These are phyloP conservation scores for Goniozus legneri DNA, from an alignment of 1,140 invertebrate genomes.

Conservation along the genomic window DNA sequence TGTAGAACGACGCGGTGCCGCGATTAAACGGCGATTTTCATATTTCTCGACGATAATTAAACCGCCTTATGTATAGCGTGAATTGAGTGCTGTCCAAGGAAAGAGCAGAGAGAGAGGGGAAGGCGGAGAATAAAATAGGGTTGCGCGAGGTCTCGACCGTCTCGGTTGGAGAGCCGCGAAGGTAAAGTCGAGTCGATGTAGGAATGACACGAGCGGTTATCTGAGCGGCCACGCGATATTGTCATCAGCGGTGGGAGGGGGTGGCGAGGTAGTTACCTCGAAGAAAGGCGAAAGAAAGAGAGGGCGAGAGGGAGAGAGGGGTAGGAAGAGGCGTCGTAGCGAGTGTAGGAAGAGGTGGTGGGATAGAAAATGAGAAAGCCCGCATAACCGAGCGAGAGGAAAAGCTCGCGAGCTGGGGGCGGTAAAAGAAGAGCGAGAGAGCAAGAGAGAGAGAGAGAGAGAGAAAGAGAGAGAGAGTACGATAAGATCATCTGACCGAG, in stretches of 20 bases:
- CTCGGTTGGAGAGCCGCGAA: too few species aligned
- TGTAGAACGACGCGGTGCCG: too few species aligned
- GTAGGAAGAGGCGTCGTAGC: slow-evolving; percentile 1
- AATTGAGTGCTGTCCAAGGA: too few species aligned
- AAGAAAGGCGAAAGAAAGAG: slow-evolving; percentile 7
- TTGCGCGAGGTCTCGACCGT: too few species aligned
- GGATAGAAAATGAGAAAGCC: slow-evolving; percentile 6
- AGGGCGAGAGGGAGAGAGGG: slow-evolving; percentile 2
- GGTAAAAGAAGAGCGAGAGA: slow-evolving; percentile 16
- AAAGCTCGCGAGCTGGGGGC: too few species aligned
- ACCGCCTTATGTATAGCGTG: too few species aligned
- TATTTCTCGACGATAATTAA: too few species aligned
- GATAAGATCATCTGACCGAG: slow-evolving; percentile 50
- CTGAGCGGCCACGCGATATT: slow-evolving; percentile 53
- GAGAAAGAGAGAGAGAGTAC: slow-evolving; percentile 12
- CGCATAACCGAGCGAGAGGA: slow-evolving; percentile 1
- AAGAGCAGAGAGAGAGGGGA: too few species aligned
- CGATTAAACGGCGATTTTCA: too few species aligned
- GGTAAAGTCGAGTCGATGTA: slow-evolving; percentile 44
- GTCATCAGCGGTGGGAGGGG: slow-evolving; percentile 41
- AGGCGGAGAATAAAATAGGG: too few species aligned
- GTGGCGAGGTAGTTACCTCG: slow-evolving; percentile 25
- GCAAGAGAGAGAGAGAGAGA: slow-evolving; percentile 14
- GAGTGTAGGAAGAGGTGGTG: neutral
- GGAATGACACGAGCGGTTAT: slow-evolving; percentile 55